phyloP scores from a whole-genome alignment of 2,113 vertebrate genomes.

The Engraulis encrasicolus region DNA sequence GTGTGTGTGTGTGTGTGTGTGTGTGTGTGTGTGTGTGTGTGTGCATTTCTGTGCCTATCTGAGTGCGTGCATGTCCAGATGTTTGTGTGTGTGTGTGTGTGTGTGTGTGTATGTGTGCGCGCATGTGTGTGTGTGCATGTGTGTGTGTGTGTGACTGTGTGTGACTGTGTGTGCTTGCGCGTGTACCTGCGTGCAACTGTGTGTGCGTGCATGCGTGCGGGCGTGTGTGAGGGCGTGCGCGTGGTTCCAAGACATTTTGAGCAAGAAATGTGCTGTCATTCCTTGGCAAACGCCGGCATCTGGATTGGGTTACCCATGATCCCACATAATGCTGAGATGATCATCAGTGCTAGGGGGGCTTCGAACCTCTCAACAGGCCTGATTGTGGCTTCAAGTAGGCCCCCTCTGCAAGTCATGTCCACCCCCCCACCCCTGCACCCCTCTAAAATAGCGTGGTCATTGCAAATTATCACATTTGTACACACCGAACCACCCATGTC shows the following conservation, averaged over 20 bases:
- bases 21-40: background rate
- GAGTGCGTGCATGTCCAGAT: conserved; percentile 4
- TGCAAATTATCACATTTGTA: conserved; percentile 9
- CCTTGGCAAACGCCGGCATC: background rate
- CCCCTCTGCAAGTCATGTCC: background rate
- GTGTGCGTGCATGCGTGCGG: background rate
- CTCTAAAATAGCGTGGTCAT: background rate
- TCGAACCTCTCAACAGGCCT: background rate
- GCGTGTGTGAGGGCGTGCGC: background rate
- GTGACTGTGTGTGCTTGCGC: conserved; percentile 41
- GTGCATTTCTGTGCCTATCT: too few species aligned
- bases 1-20: background rate
- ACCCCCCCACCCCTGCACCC: background rate
- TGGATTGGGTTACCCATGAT: background rate
- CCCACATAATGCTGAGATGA: background rate
- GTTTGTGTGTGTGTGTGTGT: background rate
- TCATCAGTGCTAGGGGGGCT: background rate
- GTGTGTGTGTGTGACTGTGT: background rate
- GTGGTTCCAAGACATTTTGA: background rate
- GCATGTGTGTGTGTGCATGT: conserved; percentile 26
- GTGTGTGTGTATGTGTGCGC: too few species aligned
- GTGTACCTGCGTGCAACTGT: background rate
- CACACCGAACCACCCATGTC: background rate
- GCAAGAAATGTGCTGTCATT: background rate
- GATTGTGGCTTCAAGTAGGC: conserved; percentile 1